Evolutionary conservation across 2,113 vertebrate species (phyloP).

Genomic region (Ardeotis arabs): DNA sequence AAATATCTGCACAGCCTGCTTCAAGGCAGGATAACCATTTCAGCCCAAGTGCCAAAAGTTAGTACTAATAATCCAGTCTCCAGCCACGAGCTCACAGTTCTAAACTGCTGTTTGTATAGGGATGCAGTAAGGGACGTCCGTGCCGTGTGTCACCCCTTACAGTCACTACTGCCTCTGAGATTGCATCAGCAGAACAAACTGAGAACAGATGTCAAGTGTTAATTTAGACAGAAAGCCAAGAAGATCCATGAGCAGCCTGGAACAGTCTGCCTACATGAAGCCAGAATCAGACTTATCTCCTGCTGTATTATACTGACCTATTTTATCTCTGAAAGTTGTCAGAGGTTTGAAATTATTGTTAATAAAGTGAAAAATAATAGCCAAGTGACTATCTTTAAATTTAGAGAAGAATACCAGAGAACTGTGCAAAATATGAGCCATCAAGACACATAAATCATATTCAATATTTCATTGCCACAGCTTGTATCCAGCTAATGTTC

Average conservation of each 20-base stretch:
- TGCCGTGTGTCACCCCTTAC: background rate
- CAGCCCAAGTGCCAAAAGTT: background rate
- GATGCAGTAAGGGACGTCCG: rapidly evolving
- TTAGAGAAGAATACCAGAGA: background rate
- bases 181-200: background rate
- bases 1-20: background rate
- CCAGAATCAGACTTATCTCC: background rate
- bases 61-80: background rate
- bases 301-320: background rate
- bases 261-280: background rate
- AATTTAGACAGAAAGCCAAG: background rate
- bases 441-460: background rate
- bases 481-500: background rate
- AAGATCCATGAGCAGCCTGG: background rate
- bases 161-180: background rate
- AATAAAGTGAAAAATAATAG: background rate
- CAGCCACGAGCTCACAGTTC: background rate
- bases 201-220: background rate
- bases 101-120: rapidly evolving
- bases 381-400: background rate
- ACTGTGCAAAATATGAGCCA: background rate
- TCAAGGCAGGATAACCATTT: background rate
- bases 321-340: background rate
- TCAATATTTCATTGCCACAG: background rate
- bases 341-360: background rate